Evolutionary conservation across 2,113 vertebrate genomes (phyloP).

Genomic region (Ageneiosus marmoratus): DNA sequence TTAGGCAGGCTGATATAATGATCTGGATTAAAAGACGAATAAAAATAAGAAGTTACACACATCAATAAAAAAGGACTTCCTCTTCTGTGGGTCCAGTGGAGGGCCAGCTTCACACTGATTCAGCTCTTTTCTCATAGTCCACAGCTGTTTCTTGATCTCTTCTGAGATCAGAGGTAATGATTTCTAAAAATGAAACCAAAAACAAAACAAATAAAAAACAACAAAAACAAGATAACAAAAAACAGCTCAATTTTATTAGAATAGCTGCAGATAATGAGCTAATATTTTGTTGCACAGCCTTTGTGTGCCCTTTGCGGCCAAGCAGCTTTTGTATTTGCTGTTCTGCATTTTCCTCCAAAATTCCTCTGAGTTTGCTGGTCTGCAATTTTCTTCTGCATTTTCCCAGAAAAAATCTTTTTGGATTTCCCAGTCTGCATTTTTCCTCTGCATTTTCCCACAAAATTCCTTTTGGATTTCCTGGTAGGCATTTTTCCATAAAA

Average conservation of each 20-base stretch:
- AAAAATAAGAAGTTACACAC: slow-evolving; percentile 1
- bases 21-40: not conserved
- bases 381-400: too few species aligned
- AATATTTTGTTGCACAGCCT: not conserved
- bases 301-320: not conserved
- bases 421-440: not conserved
- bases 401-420: not conserved
- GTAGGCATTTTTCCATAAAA: too few species aligned
- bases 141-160: slow-evolving; percentile 51
- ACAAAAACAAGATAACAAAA: not conserved
- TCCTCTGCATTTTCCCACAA: too few species aligned
- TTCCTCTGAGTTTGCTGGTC: too few species aligned
- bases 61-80: slow-evolving; percentile 36
- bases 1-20: not conserved
- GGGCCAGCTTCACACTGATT: slow-evolving; percentile 31
- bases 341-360: not conserved
- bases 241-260: not conserved
- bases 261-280: not conserved
- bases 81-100: slow-evolving; percentile 39
- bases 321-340: not conserved
- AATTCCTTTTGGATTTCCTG: too few species aligned
- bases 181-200: too few species aligned
- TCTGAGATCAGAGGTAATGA: slow-evolving; percentile 47
- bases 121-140: slow-evolving; percentile 38
- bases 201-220: too few species aligned